Percentiles rank a stretch among this genome's conserved stretches.
These are phyloP conservation scores for Sphinx pinastri DNA, from an alignment of 2,888 invertebrate species.

Conservation along the genomic window DNA sequence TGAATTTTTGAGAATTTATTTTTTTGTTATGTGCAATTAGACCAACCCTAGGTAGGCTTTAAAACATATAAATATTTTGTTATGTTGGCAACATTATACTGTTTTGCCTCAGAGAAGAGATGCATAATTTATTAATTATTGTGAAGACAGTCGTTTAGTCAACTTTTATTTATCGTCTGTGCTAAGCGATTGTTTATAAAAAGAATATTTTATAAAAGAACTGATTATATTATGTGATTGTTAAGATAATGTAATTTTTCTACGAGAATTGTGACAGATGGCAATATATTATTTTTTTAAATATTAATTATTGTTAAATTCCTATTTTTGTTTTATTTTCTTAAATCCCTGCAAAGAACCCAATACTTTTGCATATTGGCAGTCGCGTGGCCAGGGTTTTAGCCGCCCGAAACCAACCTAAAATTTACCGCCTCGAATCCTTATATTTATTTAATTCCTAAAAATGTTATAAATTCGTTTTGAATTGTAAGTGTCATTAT, in stretches of 20 bases:
- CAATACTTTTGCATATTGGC: too few relatives aligned
- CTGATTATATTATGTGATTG: conserved; percentile 50
- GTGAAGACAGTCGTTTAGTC: conserved; percentile 14
- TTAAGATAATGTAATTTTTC: conserved; percentile 24
- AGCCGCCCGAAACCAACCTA: too few relatives aligned
- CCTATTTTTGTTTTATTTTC: conserved; percentile 12
- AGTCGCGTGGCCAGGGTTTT: too few relatives aligned
- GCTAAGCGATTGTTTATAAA: conserved; percentile 9
- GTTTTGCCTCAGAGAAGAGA: conserved; percentile 8
- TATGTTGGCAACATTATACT: conserved; percentile 8
- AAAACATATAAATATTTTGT: conserved; percentile 6
- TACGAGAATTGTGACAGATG: conserved; percentile 23
- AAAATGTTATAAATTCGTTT: too few relatives aligned
- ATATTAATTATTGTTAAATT: conserved; percentile 22
- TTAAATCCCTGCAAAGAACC: too few relatives aligned
- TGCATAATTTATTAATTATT: conserved; percentile 16
- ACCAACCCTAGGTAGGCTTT: conserved; percentile 16
- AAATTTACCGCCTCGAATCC: too few relatives aligned
- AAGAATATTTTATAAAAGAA: conserved; percentile 52
- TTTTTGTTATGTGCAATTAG: conserved; percentile 1
- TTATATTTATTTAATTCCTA: too few relatives aligned
- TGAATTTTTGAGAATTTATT: conserved; percentile 8
- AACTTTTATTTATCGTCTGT: neutral
- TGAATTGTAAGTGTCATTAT: too few relatives aligned
- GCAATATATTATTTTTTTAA: conserved; percentile 24